Base-by-base conservation (phyloP, 2,797 vertebrate genomes). In the Pipistrellus kuhlii region DNA sequence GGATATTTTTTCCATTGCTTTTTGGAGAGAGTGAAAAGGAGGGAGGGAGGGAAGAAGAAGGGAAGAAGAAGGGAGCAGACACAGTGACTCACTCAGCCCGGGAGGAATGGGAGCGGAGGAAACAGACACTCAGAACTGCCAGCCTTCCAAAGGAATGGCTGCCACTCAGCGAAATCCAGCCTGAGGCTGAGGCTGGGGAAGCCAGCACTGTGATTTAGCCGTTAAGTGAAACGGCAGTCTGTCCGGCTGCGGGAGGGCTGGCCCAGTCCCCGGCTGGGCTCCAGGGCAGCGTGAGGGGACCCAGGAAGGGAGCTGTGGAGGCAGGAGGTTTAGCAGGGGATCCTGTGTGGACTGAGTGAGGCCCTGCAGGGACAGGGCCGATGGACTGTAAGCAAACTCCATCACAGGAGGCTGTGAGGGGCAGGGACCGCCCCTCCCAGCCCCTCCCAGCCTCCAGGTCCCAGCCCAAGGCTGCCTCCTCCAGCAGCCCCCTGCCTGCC, bases 181-280 rank as follows among this genome's bases (percentile, higher is more conserved):
- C 59, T 2, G 23, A 15, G 8, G 8, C 0, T 0, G 27, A 41
- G 59, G 48, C 57, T 4, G 9, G 14, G 13, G 8, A 55, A 12
- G 3, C 78, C 25, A 3, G 23, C 27, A 1, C 17, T 0, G 3
- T 12, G 55, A 32, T 30, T 72, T 12, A 41, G 21, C 46, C 32
- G 51, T 71, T 30, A 41, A 69, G 3, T 35, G 66, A 59, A 57
- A 66, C 3, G 35, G 14, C 46, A 21, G 14, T 3, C 44, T 46
- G 8, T 11, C 25, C 30, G 8, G 1, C 15, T 6, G 48, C 18
- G 21, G 21, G 30, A 25, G 17, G 57, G 44, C 55, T 12, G 12
- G 30, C n/a, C 2, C 25, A 1, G 3, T 20, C 32, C 73, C 2
- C 12, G 21, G 8, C 23, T 2, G 9, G 76, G 13, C 38, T 0